phyloP scores from a whole-genome alignment of 2,797 vertebrate genomes.

The Spondyliosoma cantharus region DNA sequence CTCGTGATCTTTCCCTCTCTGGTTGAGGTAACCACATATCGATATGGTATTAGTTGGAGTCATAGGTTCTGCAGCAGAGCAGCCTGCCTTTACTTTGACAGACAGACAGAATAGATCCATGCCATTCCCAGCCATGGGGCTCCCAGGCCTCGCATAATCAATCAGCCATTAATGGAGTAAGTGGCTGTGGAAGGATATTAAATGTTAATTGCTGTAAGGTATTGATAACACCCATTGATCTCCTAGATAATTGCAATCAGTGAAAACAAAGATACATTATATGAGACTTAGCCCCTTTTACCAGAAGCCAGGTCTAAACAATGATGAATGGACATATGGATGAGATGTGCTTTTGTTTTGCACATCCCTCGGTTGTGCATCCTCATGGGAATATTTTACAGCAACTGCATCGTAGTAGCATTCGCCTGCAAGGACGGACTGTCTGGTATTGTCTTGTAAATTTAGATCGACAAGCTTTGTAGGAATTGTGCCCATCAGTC shows the following conservation, averaged over 20 bases:
- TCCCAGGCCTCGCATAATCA: constrained; percentile 83
- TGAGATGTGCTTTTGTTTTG: constrained; percentile 64
- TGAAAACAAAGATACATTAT: constrained; percentile 86
- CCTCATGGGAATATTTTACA: constrained; percentile 39
- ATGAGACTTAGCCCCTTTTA: constrained; percentile 69
- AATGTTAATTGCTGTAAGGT: constrained; percentile 89
- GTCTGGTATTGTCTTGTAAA: constrained; percentile 40
- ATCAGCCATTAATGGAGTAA: constrained; percentile 88
- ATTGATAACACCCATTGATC: constrained; percentile 85
- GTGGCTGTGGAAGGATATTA: constrained; percentile 88
- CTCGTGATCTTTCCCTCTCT: constrained; percentile 43
- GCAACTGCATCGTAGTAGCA: constrained; percentile 5
- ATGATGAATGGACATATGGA: constrained; percentile 70
- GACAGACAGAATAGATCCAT: constrained; percentile 80
- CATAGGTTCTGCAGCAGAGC: constrained; percentile 61
- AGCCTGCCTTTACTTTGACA: constrained; percentile 69
- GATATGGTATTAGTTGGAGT: constrained; percentile 68
- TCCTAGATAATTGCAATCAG: constrained; percentile 84
- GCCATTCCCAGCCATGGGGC: constrained; percentile 73
- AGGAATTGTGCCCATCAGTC: constrained; percentile 38
- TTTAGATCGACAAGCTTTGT: constrained; percentile 50
- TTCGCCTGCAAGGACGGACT: constrained; percentile 27
- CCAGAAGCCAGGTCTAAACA: constrained; percentile 58
- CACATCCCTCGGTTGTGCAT: constrained; percentile 27
- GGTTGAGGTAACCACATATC: constrained; percentile 62